Evolutionary conservation across 2,797 vertebrate species (phyloP), one percentile per base, ranked within the genome.

Genomic region (Etheostoma perlongum): DNA sequence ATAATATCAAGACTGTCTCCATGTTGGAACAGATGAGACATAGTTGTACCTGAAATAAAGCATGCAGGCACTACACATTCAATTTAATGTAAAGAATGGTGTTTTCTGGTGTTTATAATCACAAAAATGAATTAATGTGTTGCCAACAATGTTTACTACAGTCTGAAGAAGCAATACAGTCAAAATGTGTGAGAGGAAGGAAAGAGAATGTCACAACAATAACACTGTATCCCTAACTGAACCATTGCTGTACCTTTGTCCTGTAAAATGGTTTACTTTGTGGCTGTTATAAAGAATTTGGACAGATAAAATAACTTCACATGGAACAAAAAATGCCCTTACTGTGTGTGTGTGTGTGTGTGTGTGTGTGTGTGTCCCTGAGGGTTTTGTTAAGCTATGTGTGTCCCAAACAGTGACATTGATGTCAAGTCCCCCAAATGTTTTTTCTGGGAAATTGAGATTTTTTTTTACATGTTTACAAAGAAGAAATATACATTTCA

Each of bases 341-440:
- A 53, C 51, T 30, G 49, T 27, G n/a, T 62, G 62, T 66, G 58
- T 23, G 21, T 23, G 21, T 23, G n/a, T n/a, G n/a, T n/a, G n/a
- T 64, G 36, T 40, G 6, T 49, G 27, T 27, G 27, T 27, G 27
- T 2, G 36, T 42, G 60, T 69, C 54, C 64, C 60, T 67, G 66
- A 68, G 57, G 30, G 57, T 59, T 67, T 72, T 61, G 53, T 65
- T 48, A 69, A 61, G 54, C 42, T 67, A 21, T 64, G 36, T 68
- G 21, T 48, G n/a, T 65, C 30, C n/a, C 59, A 67, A 78, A 68
- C 63, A 57, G 46, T 12, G 25, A 76, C 19, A 30, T 5, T 9
- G 10, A 55, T 57, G 23, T 52, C 21, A 33, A 4, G 47, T 49
- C 47, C 68, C 60, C 63, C 25, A 46, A n/a, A 12, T n/a, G 8